Conservation (phyloP, 2,888 invertebrate species). For the Ophion costatus region DNA sequence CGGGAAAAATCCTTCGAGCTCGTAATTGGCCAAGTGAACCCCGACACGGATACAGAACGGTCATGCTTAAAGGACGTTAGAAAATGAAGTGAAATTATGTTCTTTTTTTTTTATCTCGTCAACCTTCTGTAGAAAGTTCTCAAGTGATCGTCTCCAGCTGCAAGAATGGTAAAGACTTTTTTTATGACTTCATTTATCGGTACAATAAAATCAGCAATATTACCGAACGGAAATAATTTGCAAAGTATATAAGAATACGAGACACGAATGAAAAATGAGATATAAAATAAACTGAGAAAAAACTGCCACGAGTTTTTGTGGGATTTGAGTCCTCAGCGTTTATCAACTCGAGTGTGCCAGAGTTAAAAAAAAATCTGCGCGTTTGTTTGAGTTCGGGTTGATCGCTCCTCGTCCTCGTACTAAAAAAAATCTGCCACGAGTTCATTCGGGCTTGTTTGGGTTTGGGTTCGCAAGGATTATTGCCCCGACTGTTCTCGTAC, state of each 20-base stretch:
- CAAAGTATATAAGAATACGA: no score
- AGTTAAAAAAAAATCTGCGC: no score
- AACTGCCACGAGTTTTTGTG: no score
- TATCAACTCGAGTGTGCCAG: no score
- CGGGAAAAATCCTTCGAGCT: slow-evolving; percentile 28
- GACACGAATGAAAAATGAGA: no score
- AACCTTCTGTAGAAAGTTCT: no score
- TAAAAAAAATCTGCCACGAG: no score
- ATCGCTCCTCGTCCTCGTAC: no score
- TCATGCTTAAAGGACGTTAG: slow-evolving; percentile 21
- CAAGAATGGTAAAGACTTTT: not conserved
- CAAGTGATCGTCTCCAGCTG: not conserved
- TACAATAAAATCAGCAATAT: no score
- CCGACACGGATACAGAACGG: slow-evolving; percentile 29
- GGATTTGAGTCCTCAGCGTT: no score
- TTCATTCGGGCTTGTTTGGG: not conserved
- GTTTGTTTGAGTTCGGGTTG: not conserved
- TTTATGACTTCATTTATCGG: not conserved
- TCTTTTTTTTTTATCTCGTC: not conserved
- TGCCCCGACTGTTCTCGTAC: not conserved
- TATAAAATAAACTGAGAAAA: no score
- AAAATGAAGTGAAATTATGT: not conserved
- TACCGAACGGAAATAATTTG: no score
- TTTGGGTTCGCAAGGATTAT: not conserved
- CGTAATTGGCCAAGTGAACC: slow-evolving; percentile 29